Base-by-base conservation (phyloP, 2,113 vertebrate species). In the Sterrhoptilus dennistouni region DNA sequence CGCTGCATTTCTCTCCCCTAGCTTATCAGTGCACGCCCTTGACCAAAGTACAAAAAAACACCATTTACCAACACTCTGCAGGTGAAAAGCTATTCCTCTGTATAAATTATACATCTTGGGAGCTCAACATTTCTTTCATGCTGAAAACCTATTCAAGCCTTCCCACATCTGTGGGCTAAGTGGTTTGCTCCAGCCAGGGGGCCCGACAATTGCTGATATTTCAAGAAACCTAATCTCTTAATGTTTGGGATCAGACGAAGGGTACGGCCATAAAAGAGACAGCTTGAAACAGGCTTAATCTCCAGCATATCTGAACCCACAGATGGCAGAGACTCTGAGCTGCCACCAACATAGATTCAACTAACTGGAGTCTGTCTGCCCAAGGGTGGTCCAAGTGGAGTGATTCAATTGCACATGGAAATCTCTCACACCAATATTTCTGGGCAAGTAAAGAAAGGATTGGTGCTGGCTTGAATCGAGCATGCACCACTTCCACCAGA, bases 201-300 rank as follows among this genome's bases (percentile, higher is more conserved):
- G 74, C 44, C 19, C 4, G 1, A 91, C 61, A 93, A 97, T 97
- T 70, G 88, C 95, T 95, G 96, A 83, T 96, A 96, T 96, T 98
- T 98, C 96, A 96, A 96, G 97, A 97, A 98, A 98, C 53, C 50
- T 97, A 97, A 98, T 98, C 97, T 97, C 91, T 97, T 98, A 98
- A 98, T 98, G 97, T 97, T 71, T 84, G 36, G 72, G 95, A 95
- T 98, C 95, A 97, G 96, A 85, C 7, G 19, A 95, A 94, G 88
- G 88, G 75, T 54, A 95, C 3, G 52, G 66, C 61, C 44, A 29
- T 86, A 80, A 91, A 95, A 96, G 79, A 96, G 94, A 90, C 93
- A 95, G 95, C 92, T 95, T 94, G 94, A 97, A 98, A 97, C 66
- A 94, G 89, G 76, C 90, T 95, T 97, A 92, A 95, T 94, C 95